Conservation (phyloP, 2,888 invertebrate species). For the Unio delphinus region DNA sequence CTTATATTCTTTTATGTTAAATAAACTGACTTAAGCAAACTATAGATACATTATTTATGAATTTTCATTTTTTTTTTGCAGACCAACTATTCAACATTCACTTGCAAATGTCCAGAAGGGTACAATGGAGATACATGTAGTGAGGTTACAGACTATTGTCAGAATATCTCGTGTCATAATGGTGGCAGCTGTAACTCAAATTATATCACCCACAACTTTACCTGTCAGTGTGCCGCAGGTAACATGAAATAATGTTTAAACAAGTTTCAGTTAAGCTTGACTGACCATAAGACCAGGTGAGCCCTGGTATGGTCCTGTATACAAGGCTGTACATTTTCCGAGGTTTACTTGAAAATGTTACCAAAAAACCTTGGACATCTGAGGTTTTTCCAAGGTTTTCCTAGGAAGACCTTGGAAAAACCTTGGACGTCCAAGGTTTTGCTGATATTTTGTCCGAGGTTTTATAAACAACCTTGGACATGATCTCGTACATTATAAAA, state of each 20-base stretch:
- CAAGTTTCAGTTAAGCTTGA: not conserved
- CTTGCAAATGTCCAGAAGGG: slow-evolving; percentile 78
- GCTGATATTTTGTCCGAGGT: too few relatives aligned
- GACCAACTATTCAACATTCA: slow-evolving; percentile 38
- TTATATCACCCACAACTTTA: slow-evolving; percentile 20
- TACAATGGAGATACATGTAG: slow-evolving; percentile 60
- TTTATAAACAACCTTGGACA: too few relatives aligned
- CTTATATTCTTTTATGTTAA: too few relatives aligned
- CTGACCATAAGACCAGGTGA: not conserved
- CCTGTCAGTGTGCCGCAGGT: slow-evolving; percentile 50
- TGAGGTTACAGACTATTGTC: slow-evolving; percentile 53
- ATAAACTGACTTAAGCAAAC: too few relatives aligned
- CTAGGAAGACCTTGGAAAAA: too few relatives aligned
- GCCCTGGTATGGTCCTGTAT: not conserved
- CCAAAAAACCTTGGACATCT: too few relatives aligned
- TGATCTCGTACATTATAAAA: too few relatives aligned
- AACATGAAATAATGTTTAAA: slow-evolving; percentile 4
- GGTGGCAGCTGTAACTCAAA: slow-evolving; percentile 46
- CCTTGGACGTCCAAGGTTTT: too few relatives aligned
- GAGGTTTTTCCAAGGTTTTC: too few relatives aligned
- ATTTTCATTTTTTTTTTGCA: slow-evolving; percentile 20
- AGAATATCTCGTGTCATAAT: slow-evolving; percentile 46
- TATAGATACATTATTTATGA: not conserved
- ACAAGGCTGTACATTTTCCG: too few relatives aligned
- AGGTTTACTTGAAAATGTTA: too few relatives aligned